A percentile compares a stretch with the other conserved stretches of the same genome.
Conservation (phyloP, 2,797 vertebrate genomes). For the Eremophila alpestris region DNA sequence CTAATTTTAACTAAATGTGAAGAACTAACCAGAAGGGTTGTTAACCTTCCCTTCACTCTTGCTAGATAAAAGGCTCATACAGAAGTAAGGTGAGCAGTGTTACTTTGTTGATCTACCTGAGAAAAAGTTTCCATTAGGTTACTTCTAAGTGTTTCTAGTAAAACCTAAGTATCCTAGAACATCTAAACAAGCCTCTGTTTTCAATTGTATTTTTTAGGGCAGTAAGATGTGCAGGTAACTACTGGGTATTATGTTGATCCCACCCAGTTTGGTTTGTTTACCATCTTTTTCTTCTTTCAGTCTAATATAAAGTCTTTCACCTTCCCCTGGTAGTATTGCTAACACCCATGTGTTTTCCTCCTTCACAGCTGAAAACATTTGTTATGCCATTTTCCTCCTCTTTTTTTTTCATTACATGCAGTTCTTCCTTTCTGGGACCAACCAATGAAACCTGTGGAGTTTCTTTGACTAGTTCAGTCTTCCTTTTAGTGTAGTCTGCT, state of each 20-base stretch:
- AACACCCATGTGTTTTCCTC: background rate
- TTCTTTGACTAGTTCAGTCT: background rate
- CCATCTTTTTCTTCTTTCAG: background rate
- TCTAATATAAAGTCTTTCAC: background rate
- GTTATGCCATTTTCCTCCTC: background rate
- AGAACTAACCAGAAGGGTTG: background rate
- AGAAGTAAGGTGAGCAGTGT: background rate
- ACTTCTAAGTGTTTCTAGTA: background rate
- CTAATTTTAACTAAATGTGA: background rate
- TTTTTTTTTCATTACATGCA: background rate
- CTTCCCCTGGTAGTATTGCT: background rate
- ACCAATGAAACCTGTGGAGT: background rate
- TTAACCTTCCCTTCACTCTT: background rate
- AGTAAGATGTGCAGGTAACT: background rate
- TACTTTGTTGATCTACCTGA: background rate
- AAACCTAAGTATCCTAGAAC: background rate
- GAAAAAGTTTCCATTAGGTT: background rate
- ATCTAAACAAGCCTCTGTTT: background rate
- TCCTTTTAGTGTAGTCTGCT: background rate
- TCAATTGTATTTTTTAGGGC: background rate
- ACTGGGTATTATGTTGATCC: background rate
- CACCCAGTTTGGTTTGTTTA: background rate
- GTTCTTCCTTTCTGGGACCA: background rate
- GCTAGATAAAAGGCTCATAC: background rate
- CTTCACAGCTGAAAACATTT: background rate